Base-by-base conservation (phyloP, 1,140 invertebrate genomes). In the Aphaenogaster floridana region DNA sequence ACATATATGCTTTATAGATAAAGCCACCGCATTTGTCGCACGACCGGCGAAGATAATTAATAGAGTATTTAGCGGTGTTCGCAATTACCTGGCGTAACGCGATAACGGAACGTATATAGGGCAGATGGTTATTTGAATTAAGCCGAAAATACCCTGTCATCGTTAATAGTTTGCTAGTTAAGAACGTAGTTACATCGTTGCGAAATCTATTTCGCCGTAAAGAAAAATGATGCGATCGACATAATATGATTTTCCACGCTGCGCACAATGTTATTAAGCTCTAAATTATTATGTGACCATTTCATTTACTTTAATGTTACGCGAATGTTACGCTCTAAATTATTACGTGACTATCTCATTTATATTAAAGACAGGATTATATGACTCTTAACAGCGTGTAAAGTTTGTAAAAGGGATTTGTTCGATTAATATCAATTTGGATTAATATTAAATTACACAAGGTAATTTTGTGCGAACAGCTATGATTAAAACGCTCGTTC, bases 21-120 rank as follows among this genome's bases (percentile, higher is more conserved):
- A 28, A 74, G 7, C 45, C 48, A 48, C 42, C 45, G 28, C 42
- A 74, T 83, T 83, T 74, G 42, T 61, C 80, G 80, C 80, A 21
- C 68, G 52, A 74, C 42, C 39, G 68, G 28, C 50, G 48, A 78
- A 63, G 50, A 86, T 86, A 86, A 86, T 86, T 86, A 86, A 86
- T 86, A 28, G 74, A 21, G 21, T 80, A 80, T 86, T 77, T 86
- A 86, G 36, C 76, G 84, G 39, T 34, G 63, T 52, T 80, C 21
- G 63, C 84, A 86, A 86, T 86, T 86, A 76, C 28, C 54, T 61
- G 21, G 11, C 71, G 45, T 78, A 66, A 81, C 36, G 34, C 3
- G 11, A 7, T 72, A 72, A 59, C 52, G 36, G n/a, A 52, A 71
- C n/a, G 17, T 74, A 50, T 83, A 64, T 42, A n/a, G 45, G 72